These are phyloP conservation scores for Botia almorhae DNA, from an alignment of 2,797 vertebrate genomes.

Conservation along the genomic window DNA sequence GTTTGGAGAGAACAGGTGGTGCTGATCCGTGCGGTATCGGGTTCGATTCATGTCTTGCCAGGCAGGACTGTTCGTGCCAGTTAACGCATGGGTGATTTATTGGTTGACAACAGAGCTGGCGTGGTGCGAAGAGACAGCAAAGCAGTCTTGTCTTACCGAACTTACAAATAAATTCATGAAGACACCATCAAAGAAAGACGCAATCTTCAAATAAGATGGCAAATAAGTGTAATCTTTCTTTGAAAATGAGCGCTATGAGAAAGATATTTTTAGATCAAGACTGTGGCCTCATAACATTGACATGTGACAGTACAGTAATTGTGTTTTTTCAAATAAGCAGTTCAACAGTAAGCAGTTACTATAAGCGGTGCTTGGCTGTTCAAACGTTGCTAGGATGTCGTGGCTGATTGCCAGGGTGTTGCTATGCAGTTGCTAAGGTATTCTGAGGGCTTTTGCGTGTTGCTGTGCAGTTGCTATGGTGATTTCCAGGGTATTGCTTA, in stretches of 20 bases:
- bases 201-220: neutral
- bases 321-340: no score
- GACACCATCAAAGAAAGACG: neutral
- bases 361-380: no score
- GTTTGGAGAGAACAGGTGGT: conserved; percentile 58
- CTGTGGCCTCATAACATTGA: no score
- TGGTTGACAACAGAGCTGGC: conserved; percentile 47
- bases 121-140: conserved; percentile 27
- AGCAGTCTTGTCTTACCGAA: conserved; percentile 39
- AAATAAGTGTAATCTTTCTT: neutral
- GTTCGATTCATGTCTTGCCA: conserved; percentile 63
- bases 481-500: neutral
- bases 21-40: conserved; percentile 51
- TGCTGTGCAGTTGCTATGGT: neutral
- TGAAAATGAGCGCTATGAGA: no score
- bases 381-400: neutral
- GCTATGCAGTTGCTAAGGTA: neutral
- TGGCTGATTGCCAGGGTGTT: neutral
- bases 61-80: conserved; percentile 52
- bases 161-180: neutral
- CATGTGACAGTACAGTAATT: no score
- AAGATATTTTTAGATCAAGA: no score
- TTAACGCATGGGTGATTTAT: conserved; percentile 58
- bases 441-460: neutral
- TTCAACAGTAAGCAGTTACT: no score